Conservation (phyloP, 2,888 invertebrate genomes). For the Villa cingulata region DNA sequence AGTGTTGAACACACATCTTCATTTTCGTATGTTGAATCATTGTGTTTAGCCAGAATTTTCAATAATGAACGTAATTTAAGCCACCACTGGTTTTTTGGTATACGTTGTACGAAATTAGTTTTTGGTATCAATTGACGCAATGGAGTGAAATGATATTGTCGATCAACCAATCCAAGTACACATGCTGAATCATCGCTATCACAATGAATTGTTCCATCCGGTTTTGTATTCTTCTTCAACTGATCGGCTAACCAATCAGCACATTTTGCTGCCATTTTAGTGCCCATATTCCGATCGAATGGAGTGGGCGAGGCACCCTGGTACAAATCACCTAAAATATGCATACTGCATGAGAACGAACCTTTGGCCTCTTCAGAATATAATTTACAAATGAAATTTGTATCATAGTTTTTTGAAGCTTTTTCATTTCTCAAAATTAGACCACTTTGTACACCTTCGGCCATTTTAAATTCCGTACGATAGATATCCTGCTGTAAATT, state of each 20-base stretch:
- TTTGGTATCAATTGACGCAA: conserved; percentile 60
- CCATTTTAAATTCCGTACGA: conserved; percentile 95
- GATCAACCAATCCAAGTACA: conserved; percentile 66
- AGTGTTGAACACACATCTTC: conserved; percentile 75
- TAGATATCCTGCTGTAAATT: conserved; percentile 85
- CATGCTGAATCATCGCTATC: conserved; percentile 58
- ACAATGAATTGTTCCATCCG: conserved; percentile 47
- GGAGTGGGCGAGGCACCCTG: conserved; percentile 97
- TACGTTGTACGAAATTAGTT: conserved; percentile 79
- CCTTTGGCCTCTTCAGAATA: conserved; percentile 96
- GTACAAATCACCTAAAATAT: conserved; percentile 95
- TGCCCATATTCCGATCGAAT: conserved; percentile 97
- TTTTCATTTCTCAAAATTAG: conserved; percentile 90
- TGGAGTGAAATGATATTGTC: conserved; percentile 74
- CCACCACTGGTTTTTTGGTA: conserved; percentile 91
- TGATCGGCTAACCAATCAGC: conserved; percentile 77
- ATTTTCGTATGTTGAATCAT: conserved; percentile 79
- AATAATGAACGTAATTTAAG: conserved; percentile 82
- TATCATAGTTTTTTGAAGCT: conserved; percentile 90
- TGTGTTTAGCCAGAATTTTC: conserved; percentile 86
- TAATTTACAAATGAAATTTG: conserved; percentile 89
- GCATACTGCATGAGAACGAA: conserved; percentile 88
- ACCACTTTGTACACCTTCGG: conserved; percentile 86
- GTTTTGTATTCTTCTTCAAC: conserved; percentile 41
- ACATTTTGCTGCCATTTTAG: conserved; percentile 94